Percentiles rank a stretch among this genome's conserved stretches.
phyloP scores from a whole-genome alignment of 2,113 vertebrate species.

The Brachypodius melanocephalos region DNA sequence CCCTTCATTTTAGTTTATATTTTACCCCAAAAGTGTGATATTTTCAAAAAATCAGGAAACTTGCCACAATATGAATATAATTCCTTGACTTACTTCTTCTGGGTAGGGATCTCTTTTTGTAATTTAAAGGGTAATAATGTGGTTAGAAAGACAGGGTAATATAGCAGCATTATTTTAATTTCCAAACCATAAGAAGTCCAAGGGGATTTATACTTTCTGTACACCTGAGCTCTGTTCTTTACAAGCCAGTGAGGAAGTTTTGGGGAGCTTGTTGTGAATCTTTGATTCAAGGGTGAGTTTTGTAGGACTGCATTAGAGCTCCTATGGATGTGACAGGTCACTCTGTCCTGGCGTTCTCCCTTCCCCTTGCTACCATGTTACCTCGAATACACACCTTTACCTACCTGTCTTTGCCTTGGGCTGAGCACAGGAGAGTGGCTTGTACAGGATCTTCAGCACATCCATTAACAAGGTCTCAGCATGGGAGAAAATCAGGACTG shows the following conservation, averaged over 20 bases:
- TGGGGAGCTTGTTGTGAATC: not conserved
- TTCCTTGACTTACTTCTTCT: not conserved
- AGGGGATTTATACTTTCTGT: not conserved
- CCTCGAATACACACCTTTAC: fast-evolving
- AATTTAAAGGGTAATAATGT: not conserved
- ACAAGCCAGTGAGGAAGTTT: not conserved
- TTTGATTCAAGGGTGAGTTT: not conserved
- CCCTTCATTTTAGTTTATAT: not conserved
- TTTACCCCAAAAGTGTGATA: not conserved
- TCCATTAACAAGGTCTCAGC: not conserved
- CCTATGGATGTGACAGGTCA: not conserved
- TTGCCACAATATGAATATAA: fast-evolving
- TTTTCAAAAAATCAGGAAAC: not conserved
- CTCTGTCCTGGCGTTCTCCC: not conserved
- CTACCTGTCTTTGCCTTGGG: not conserved
- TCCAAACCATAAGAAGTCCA: not conserved
- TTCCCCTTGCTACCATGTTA: not conserved
- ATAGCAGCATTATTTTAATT: not conserved
- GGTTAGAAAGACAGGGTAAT: not conserved
- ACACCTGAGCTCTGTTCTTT: not conserved
- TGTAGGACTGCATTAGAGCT: not conserved
- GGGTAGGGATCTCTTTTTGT: not conserved
- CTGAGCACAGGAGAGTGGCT: not conserved
- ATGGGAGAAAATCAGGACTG: not conserved
- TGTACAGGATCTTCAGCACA: not conserved